A percentile compares a stretch with the other conserved stretches of the same genome.
phyloP scores from a whole-genome alignment of 2,797 vertebrate species.

The Helostoma temminkii region DNA sequence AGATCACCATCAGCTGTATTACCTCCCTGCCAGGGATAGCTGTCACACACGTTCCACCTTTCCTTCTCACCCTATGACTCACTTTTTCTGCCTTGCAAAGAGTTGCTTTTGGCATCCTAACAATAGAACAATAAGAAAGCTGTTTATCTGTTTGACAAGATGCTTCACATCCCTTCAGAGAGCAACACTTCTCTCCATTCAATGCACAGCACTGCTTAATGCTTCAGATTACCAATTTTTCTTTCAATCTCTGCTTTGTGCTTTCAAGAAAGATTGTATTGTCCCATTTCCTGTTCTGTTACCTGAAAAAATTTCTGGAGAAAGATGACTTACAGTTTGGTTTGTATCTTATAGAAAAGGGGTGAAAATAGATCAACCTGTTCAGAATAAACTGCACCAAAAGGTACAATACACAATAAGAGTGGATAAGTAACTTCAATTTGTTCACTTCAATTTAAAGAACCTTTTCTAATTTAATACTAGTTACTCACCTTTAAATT shows the following conservation, averaged over 20 bases:
- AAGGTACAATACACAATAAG: neutral
- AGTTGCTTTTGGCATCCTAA: slow-evolving; percentile 46
- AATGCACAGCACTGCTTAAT: slow-evolving; percentile 62
- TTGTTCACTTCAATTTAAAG: too few species aligned
- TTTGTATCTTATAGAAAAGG: slow-evolving; percentile 3
- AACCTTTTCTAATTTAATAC: too few species aligned
- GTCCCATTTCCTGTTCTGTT: slow-evolving; percentile 43
- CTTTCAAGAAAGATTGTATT: slow-evolving; percentile 14
- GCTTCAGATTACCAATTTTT: slow-evolving; percentile 15
- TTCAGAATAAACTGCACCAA: slow-evolving; percentile 7
- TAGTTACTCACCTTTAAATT: too few species aligned
- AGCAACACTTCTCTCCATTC: slow-evolving; percentile 35
- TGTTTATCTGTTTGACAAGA: slow-evolving; percentile 68
- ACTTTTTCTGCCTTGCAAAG: slow-evolving; percentile 14
- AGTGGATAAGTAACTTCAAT: neutral
- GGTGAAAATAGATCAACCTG: neutral
- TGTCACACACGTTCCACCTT: slow-evolving; percentile 46
- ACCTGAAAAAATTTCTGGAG: slow-evolving; percentile 5
- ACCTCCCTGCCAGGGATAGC: slow-evolving; percentile 60
- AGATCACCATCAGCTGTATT: slow-evolving; percentile 65
- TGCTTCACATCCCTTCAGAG: slow-evolving; percentile 52
- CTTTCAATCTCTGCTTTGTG: slow-evolving; percentile 28
- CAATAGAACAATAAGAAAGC: slow-evolving; percentile 56
- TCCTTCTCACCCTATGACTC: slow-evolving; percentile 22
- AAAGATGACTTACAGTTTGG: slow-evolving; percentile 28